Conservation (phyloP, 1,140 invertebrate species). For the Calephelis virginiensis region DNA sequence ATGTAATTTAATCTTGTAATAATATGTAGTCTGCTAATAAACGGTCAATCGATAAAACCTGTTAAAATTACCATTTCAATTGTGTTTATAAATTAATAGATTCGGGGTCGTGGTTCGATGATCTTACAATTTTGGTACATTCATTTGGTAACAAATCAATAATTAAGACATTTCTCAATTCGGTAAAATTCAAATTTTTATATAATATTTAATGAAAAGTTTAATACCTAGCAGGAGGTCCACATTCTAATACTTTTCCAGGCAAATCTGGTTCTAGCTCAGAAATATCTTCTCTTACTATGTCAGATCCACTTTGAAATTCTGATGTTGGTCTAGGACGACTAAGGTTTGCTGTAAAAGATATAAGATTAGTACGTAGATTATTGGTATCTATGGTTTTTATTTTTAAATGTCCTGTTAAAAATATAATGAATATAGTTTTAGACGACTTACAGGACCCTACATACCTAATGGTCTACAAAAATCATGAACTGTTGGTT, state of each 20-base stretch:
- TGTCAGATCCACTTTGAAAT: conserved; percentile 82
- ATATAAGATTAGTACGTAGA: no score
- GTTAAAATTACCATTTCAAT: no score
- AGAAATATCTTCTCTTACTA: conserved; percentile 82
- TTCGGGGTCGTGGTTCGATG: no score
- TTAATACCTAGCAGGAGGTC: conserved; percentile 81
- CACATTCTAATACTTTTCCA: conserved; percentile 79
- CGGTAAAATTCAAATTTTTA: neutral
- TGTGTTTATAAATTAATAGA: no score
- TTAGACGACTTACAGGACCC: no score
- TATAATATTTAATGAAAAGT: conserved; percentile 28
- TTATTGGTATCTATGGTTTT: no score
- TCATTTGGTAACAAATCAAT: neutral
- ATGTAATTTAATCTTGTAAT: no score
- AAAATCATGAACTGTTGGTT: conserved; percentile 69
- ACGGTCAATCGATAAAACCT: no score
- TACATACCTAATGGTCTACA: conserved; percentile 65
- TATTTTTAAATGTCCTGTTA: no score
- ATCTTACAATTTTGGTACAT: neutral
- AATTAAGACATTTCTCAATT: conserved; percentile 10
- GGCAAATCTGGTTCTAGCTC: conserved; percentile 79
- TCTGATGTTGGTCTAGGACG: conserved; percentile 70
- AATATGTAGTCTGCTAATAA: no score
- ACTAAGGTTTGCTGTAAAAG: conserved; percentile 57
- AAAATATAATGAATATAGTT: no score